A percentile compares a stretch with the other conserved stretches of the same genome.
Evolutionary conservation across 2,113 vertebrate species (phyloP).

Genomic region (Etheostoma cragini): DNA sequence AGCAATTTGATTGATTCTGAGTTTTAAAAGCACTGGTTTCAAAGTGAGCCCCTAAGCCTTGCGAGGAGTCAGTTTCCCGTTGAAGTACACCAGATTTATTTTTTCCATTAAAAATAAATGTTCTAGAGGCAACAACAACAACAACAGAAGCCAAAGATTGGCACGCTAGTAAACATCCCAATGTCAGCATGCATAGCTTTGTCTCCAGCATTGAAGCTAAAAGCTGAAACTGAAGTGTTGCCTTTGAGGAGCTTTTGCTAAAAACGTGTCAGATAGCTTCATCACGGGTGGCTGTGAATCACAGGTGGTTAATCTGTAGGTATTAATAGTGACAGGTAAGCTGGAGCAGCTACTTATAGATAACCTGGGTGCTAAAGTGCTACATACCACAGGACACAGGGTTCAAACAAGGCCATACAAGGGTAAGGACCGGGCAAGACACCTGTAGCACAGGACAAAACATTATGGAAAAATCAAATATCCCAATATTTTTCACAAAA

Average conservation of each 20-base stretch:
- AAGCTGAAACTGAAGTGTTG: conserved; percentile 5
- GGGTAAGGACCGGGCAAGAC: conserved; percentile 20
- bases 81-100: background rate
- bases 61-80: background rate
- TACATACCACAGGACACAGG: conserved; percentile 61
- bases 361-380: conserved; percentile 72
- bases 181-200: background rate
- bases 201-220: background rate
- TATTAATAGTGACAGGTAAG: conserved; percentile 82
- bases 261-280: conserved; percentile 71
- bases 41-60: conserved; percentile 25
- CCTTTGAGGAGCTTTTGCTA: conserved; percentile 64
- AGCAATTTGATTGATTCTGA: conserved; percentile 19
- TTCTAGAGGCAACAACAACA: conserved; percentile 5
- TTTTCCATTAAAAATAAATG: no score
- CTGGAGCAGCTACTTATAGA: conserved; percentile 79
- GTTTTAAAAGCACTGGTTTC: conserved; percentile 25
- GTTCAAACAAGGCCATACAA: conserved; percentile 42
- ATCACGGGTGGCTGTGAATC: conserved; percentile 72
- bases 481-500: no score
- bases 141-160: conserved; percentile 6
- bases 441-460: background rate
- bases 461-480: no score
- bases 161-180: background rate
- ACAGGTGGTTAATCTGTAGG: conserved; percentile 76